Conservation (phyloP, 2,797 vertebrate species). For the Dallia pectoralis region DNA sequence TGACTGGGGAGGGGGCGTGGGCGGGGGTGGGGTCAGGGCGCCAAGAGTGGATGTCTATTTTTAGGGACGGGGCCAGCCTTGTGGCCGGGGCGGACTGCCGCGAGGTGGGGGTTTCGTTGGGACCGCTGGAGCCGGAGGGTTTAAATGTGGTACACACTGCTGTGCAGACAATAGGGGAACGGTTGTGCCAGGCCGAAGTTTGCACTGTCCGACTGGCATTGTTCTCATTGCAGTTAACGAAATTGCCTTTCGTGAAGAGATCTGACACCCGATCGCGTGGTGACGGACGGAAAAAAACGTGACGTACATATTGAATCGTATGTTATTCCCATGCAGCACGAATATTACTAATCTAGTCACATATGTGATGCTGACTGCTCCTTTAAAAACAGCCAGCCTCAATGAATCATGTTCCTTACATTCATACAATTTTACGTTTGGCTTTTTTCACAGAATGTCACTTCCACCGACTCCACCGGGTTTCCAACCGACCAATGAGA, state of each 20-base stretch:
- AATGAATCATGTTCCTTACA: neutral
- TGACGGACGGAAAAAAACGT: neutral
- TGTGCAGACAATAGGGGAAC: conserved; percentile 1
- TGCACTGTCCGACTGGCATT: conserved; percentile 10
- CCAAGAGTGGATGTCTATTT: conserved; percentile 23
- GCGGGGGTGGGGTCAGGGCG: conserved; percentile 29
- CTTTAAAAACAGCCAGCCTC: neutral
- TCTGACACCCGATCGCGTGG: neutral
- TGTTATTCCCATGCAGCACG: too few relatives aligned
- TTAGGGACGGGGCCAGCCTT: neutral
- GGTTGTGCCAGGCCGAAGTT: conserved; percentile 10
- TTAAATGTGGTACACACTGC: conserved; percentile 2
- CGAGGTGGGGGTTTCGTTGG: neutral
- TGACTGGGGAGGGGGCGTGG: conserved; percentile 11
- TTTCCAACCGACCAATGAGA: neutral
- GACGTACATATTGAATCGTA: too few relatives aligned
- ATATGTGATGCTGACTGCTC: neutral
- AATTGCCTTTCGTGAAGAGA: neutral
- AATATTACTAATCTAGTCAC: neutral
- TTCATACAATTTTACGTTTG: neutral
- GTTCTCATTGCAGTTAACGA: neutral
- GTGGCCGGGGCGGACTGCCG: neutral
- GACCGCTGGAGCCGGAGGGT: neutral
- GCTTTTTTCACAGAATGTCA: neutral
- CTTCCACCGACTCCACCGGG: neutral